A percentile compares a stretch with the other conserved stretches of the same genome.
Evolutionary conservation across 2,888 invertebrate genomes (phyloP).

Genomic region (Pecten maximus): DNA sequence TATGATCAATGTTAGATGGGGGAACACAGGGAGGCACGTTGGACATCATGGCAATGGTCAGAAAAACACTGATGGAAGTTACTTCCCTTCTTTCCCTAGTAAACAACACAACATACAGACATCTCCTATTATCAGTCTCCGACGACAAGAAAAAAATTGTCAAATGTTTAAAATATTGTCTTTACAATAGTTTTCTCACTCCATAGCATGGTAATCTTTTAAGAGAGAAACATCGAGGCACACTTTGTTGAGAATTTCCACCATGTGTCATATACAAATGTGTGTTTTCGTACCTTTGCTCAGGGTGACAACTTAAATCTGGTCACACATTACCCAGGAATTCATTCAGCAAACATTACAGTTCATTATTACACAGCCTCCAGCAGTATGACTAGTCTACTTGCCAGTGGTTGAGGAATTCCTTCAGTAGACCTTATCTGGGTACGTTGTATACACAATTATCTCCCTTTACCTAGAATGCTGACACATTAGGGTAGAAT

Average conservation of each 20-base stretch:
- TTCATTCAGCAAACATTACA: not conserved
- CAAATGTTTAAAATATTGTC: not conserved
- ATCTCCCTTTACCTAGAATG: not conserved
- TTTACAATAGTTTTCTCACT: not conserved
- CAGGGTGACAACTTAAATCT: not conserved
- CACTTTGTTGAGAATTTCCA: not conserved
- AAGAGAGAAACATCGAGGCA: not conserved
- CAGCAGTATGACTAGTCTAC: not conserved
- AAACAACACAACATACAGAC: not conserved
- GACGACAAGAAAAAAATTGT: not conserved
- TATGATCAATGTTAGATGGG: not conserved
- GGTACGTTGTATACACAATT: too few species aligned
- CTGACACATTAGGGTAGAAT: slow-evolving; percentile 53
- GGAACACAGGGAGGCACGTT: slow-evolving; percentile 24
- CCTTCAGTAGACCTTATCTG: not conserved
- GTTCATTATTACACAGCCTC: not conserved
- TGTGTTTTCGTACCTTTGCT: not conserved
- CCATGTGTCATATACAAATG: too few species aligned
- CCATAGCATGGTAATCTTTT: not conserved
- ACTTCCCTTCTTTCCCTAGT: not conserved
- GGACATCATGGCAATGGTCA: not conserved
- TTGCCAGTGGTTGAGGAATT: not conserved
- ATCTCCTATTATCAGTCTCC: not conserved
- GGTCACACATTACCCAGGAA: not conserved
- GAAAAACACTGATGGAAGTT: not conserved